These are phyloP conservation scores for Dasyornis broadbenti DNA, from an alignment of 2,113 vertebrate species.

Conservation along the genomic window DNA sequence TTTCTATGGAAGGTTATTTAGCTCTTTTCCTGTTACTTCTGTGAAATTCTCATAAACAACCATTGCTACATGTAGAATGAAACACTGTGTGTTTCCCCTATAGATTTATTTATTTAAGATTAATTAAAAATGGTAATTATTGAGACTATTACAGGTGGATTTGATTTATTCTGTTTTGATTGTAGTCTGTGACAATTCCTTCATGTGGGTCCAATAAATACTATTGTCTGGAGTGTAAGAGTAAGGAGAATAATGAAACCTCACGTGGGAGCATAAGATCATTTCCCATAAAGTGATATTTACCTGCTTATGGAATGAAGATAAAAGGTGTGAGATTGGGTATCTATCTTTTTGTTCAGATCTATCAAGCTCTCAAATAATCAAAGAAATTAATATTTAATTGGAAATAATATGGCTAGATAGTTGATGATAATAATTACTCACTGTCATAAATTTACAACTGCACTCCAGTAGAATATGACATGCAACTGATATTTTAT, in stretches of 20 bases:
- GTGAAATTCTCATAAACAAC: neutral
- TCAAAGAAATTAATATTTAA: neutral
- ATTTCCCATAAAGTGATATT: neutral
- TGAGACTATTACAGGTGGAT: neutral
- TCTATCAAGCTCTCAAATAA: neutral
- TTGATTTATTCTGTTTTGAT: neutral
- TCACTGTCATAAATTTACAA: neutral
- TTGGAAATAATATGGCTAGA: neutral
- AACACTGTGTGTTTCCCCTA: neutral
- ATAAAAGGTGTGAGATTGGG: rapidly evolving
- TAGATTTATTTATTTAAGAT: neutral
- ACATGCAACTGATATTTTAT: neutral
- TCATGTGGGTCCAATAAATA: neutral
- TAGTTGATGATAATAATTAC: neutral
- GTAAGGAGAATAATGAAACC: neutral
- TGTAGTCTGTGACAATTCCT: neutral
- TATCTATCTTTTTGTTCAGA: neutral
- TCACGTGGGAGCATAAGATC: neutral
- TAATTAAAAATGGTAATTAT: neutral
- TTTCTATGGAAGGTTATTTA: neutral
- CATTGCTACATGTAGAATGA: neutral
- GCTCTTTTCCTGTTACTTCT: neutral
- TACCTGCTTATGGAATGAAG: neutral
- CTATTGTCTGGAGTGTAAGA: neutral
- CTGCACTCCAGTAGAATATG: neutral